Base-by-base conservation (phyloP, 1,140 invertebrate genomes). In the Protaetia brevitarsis region DNA sequence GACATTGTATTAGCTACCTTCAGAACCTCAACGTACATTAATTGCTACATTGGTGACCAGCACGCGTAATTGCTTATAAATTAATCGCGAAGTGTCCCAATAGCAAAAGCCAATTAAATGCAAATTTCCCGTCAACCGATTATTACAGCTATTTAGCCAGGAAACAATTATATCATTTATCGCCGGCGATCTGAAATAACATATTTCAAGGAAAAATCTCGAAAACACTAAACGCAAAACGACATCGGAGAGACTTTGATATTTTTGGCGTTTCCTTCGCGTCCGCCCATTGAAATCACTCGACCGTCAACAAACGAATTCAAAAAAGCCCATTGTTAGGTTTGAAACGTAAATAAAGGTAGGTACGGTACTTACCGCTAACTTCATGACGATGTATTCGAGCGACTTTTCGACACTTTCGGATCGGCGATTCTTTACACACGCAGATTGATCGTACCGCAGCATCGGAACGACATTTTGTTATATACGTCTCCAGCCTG, bases 261-360 rank as follows among this genome's bases (percentile, higher is more conserved):
- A 7, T 45, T n/a, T 13, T 45, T 10, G 2, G 10, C 16, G 19
- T 23, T 51, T 51, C 41, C 41, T 23, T 19, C 26, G 19, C 0
- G n/a, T n/a, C 41, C 41, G 19, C 41, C 41, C 41, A 51, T 51
- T 51, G 41, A 23, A 51, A 51, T 51, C 41, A 51, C 19, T 51
- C 41, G 11, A 3, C 19, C 19, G 41, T 51, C 19, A 10, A 51
- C 21, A 51, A 51, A 51, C 11, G 8, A 51, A 51, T 23, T 10
- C 16, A 21, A 23, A 51, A 51, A 51, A 16, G 11, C 11, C 41
- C 10, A 16, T 1, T 8, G 1, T n/a, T n/a, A n/a, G n/a, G n/a
- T n/a, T n/a, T n/a, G n/a, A n/a, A n/a, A n/a, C n/a, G n/a, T n/a
- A n/a, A n/a, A n/a, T n/a, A n/a, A n/a, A n/a, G n/a, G n/a, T n/a